phyloP scores from a whole-genome alignment of 2,113 vertebrate species.

The Forbesichthys papilliferus region DNA sequence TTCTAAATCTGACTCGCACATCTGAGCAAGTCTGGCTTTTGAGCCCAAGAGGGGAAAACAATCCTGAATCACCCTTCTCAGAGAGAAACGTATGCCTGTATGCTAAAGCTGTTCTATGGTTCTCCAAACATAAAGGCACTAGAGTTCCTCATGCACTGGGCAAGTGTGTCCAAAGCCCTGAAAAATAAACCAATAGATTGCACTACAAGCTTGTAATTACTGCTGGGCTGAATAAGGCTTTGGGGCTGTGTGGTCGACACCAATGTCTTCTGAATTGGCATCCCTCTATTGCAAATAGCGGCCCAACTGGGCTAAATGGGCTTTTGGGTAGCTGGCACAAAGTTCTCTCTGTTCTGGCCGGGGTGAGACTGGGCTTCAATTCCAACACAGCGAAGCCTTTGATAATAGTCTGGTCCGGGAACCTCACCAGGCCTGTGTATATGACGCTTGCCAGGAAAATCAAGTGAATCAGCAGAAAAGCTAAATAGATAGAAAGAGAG shows the following conservation, averaged over 20 bases:
- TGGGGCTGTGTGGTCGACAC: conserved; percentile 66
- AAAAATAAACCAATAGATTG: conserved; percentile 60
- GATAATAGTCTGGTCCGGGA: conserved; percentile 65
- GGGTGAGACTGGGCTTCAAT: conserved; percentile 58
- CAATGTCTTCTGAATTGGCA: conserved; percentile 59
- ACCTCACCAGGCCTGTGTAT: conserved; percentile 44
- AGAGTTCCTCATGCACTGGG: conserved; percentile 53
- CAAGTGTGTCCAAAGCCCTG: conserved; percentile 61
- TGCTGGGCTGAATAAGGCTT: conserved; percentile 58
- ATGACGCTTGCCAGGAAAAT: conserved; percentile 55
- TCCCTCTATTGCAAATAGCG: conserved; percentile 60
- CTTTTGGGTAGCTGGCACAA: conserved; percentile 66
- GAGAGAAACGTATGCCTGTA: conserved; percentile 35
- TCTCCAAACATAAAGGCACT: conserved; percentile 45
- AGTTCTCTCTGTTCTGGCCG: conserved; percentile 70
- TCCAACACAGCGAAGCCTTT: conserved; percentile 73
- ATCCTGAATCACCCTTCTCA: conserved; percentile 34
- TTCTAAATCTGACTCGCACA: conserved; percentile 20
- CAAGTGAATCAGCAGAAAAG: conserved; percentile 55
- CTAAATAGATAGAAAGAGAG: conserved; percentile 23
- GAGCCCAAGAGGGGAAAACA: conserved; percentile 13
- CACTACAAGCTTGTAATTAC: conserved; percentile 75
- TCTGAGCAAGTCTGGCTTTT: not conserved
- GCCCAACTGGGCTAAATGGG: conserved; percentile 45
- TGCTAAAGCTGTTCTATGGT: conserved; percentile 13